Percentiles rank a stretch among this genome's conserved stretches.
Evolutionary conservation across 2,113 vertebrate species (phyloP).

Genomic region (Hystrix cristata): DNA sequence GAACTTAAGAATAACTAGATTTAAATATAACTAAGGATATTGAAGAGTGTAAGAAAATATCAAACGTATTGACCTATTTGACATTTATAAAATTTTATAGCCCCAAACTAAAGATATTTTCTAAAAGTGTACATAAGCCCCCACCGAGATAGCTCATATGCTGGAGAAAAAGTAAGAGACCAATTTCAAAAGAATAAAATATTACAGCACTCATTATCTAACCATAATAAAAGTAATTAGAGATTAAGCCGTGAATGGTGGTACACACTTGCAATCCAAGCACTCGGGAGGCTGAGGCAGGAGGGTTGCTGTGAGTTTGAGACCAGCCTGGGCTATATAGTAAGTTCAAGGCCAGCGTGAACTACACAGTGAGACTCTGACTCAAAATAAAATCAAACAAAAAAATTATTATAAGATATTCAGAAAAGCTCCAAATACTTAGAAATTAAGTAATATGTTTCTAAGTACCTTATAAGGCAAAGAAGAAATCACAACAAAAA

Average conservation of each 20-base stretch:
- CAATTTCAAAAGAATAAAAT: not conserved
- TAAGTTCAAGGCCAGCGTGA: not conserved
- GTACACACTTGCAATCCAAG: not conserved
- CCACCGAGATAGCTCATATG: not conserved
- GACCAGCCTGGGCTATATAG: not conserved
- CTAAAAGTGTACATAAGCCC: not conserved
- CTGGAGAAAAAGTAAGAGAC: not conserved
- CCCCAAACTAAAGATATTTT: not conserved
- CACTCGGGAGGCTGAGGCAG: not conserved
- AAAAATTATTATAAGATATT: not conserved
- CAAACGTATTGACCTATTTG: not conserved
- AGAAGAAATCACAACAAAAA: not conserved
- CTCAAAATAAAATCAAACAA: not conserved
- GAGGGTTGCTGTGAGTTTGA: not conserved
- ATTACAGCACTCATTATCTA: not conserved
- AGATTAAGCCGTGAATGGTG: not conserved
- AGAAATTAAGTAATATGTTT: not conserved
- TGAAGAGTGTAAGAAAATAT: not conserved
- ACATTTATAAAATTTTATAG: not conserved
- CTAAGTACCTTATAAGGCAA: not conserved
- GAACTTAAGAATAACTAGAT: not conserved
- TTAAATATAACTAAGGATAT: not conserved
- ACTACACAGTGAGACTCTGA: not conserved
- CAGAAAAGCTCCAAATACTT: not conserved
- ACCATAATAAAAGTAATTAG: not conserved